Evolutionary conservation across 2,888 invertebrate species (phyloP).

Genomic region (Idaea straminata): DNA sequence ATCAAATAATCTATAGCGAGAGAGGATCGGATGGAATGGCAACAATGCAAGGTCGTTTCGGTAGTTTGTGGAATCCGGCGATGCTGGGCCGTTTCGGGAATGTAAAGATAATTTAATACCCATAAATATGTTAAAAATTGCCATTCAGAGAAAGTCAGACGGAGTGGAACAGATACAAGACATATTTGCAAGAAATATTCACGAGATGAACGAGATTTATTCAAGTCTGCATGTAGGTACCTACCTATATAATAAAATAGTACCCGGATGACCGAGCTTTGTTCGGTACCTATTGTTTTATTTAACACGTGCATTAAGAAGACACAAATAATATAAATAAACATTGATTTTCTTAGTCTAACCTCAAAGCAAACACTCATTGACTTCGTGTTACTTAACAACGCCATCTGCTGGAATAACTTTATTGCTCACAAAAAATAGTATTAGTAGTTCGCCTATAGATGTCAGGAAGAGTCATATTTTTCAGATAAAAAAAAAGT

Average conservation of each 20-base stretch:
- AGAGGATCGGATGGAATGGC: constrained; percentile 34
- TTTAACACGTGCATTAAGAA: too few relatives aligned
- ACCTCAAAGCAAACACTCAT: too few relatives aligned
- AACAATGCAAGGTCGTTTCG: constrained; percentile 62
- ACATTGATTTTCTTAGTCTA: too few relatives aligned
- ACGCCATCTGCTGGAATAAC: too few relatives aligned
- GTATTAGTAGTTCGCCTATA: too few relatives aligned
- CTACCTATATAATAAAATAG: constrained; percentile 30
- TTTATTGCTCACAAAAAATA: too few relatives aligned
- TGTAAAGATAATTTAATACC: constrained; percentile 28
- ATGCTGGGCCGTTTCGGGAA: constrained; percentile 29
- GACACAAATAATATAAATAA: too few relatives aligned
- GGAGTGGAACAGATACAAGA: constrained; percentile 37
- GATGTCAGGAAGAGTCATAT: too few relatives aligned
- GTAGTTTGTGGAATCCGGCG: constrained; percentile 44
- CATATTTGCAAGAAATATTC: constrained; percentile 53
- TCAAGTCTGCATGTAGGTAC: constrained; percentile 30
- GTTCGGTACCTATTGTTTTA: too few relatives aligned
- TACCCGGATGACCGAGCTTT: too few relatives aligned
- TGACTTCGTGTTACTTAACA: too few relatives aligned
- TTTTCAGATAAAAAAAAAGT: too few relatives aligned
- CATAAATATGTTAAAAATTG: constrained; percentile 28
- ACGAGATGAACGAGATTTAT: constrained; percentile 54
- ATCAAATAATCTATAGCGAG: constrained; percentile 30
- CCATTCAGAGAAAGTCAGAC: constrained; percentile 42